phyloP scores from a whole-genome alignment of 2,113 vertebrate genomes.

The Myotis davidii region DNA sequence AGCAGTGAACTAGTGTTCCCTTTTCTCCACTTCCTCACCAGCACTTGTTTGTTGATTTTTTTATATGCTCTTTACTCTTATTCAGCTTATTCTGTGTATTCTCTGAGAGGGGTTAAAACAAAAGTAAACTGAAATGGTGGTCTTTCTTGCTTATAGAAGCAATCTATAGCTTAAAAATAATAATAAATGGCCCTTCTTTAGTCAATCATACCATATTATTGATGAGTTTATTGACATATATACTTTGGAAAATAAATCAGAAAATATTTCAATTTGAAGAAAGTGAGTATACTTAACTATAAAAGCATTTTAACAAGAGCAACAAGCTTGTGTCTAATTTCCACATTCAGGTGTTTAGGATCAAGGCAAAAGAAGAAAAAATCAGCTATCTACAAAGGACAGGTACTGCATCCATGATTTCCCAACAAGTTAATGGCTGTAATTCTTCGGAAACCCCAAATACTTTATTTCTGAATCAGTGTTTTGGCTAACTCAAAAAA shows the following conservation, averaged over 20 bases:
- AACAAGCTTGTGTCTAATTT: neutral
- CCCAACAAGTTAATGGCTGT: neutral
- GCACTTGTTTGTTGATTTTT: no score
- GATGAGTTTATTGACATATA: neutral
- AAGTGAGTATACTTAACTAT: neutral
- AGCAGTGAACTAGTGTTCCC: no score
- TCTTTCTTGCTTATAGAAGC: neutral
- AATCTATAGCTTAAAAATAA: neutral
- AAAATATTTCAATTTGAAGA: neutral
- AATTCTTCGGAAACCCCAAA: neutral
- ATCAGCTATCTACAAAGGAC: neutral
- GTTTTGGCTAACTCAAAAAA: constrained; percentile 5
- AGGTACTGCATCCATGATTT: neutral
- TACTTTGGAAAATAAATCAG: neutral
- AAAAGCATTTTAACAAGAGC: neutral
- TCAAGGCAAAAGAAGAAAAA: neutral
- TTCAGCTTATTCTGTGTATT: neutral
- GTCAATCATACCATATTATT: neutral
- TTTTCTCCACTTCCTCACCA: no score
- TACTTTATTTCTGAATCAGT: neutral
- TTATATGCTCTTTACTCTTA: neutral
- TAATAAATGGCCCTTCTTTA: neutral
- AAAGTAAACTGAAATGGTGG: neutral
- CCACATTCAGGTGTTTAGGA: neutral
- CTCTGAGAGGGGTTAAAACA: neutral